phyloP scores from a whole-genome alignment of 2,888 invertebrate genomes.

The Aphidoletes aphidimyza region DNA sequence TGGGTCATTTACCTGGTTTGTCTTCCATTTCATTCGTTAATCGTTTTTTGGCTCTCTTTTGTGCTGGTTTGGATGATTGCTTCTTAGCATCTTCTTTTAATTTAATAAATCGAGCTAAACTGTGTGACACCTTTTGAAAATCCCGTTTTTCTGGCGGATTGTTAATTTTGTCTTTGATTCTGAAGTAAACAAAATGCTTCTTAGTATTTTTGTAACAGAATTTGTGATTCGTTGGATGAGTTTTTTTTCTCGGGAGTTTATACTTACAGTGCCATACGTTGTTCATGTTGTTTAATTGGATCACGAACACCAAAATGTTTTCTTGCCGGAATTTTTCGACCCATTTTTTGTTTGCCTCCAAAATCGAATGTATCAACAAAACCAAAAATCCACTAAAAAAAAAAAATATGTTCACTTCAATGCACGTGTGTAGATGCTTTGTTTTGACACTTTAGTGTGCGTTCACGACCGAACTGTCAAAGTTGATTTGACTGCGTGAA shows the following conservation, averaged over 20 bases:
- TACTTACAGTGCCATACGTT: conserved; percentile 72
- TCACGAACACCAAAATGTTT: conserved; percentile 84
- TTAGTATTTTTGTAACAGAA: too few relatives aligned
- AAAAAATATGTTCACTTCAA: background rate
- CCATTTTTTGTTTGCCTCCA: conserved; percentile 67
- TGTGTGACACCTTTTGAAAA: conserved; percentile 79
- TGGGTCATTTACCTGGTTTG: conserved; percentile 59
- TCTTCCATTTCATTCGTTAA: conserved; percentile 62
- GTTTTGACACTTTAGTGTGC: background rate
- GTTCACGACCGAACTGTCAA: background rate
- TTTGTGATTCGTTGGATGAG: too few relatives aligned
- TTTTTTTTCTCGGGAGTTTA: too few relatives aligned
- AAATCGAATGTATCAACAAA: background rate
- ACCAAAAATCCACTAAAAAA: too few relatives aligned
- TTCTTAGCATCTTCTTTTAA: conserved; percentile 68
- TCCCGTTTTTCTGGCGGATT: conserved; percentile 77
- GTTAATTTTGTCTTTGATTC: conserved; percentile 79
- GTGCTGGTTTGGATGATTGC: background rate
- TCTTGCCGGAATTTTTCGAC: conserved; percentile 82
- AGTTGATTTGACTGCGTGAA: background rate
- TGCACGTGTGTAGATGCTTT: background rate
- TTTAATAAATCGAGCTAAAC: conserved; percentile 74
- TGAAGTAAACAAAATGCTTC: conserved; percentile 67
- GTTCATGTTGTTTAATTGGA: conserved; percentile 76
- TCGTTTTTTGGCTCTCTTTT: conserved; percentile 61